A percentile compares a stretch with the other conserved stretches of the same genome.
Conservation (phyloP, 2,113 vertebrate species). For the Cheirogaleus medius region DNA sequence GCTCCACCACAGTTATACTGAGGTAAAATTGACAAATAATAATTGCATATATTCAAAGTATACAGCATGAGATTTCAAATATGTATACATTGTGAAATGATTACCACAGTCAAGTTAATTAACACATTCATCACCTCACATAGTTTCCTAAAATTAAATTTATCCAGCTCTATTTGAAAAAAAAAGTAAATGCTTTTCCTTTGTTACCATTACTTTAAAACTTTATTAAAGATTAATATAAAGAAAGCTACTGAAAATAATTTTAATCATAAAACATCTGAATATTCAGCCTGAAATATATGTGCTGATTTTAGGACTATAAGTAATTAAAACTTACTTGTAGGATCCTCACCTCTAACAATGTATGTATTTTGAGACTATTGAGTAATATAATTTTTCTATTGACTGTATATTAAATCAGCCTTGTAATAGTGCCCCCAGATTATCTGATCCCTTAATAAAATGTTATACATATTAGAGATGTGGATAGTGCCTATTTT, state of each 20-base stretch:
- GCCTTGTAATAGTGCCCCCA: background rate
- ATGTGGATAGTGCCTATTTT: background rate
- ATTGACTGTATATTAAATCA: background rate
- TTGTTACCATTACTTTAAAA: background rate
- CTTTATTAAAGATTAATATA: background rate
- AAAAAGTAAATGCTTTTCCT: background rate
- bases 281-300: background rate
- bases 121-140: background rate
- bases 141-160: background rate
- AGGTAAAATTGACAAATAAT: background rate
- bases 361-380: background rate
- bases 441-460: background rate
- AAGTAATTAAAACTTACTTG: background rate
- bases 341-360: background rate
- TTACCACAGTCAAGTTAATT: background rate
- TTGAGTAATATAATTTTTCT: background rate
- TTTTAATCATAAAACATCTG: background rate
- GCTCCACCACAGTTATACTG: background rate
- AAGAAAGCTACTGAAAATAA: background rate
- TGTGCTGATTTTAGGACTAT: background rate
- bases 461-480: background rate
- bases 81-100: background rate
- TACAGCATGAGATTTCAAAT: background rate
- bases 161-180: background rate
- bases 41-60: background rate